A percentile compares a stretch with the other conserved stretches of the same genome.
phyloP scores from a whole-genome alignment of 2,797 vertebrate species.

The Coranthus polyacanthus region DNA sequence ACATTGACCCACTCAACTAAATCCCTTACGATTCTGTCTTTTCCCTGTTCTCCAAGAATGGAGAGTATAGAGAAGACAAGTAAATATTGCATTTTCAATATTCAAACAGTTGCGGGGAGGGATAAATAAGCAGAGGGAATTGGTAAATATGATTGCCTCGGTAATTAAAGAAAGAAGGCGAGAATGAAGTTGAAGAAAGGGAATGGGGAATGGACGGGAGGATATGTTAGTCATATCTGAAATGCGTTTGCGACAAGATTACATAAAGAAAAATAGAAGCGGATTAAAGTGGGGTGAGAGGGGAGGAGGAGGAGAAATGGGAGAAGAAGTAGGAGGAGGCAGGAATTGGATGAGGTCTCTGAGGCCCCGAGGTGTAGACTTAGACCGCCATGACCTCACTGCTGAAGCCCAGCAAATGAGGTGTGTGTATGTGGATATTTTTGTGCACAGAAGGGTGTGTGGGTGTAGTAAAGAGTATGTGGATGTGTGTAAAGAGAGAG shows the following conservation, averaged over 20 bases:
- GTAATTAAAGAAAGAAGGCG: conserved; percentile 80
- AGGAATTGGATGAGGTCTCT: conserved; percentile 69
- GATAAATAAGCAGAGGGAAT: conserved; percentile 74
- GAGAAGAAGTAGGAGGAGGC: conserved; percentile 50
- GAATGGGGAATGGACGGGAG: conserved; percentile 59
- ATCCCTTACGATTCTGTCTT: conserved; percentile 68
- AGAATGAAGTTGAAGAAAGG: conserved; percentile 60
- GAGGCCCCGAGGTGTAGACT: conserved; percentile 68
- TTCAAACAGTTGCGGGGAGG: conserved; percentile 78
- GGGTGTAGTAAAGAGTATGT: conserved; percentile 18
- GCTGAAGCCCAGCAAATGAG: conserved; percentile 51
- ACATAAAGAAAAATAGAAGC: conserved; percentile 72
- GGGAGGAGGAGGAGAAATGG: conserved; percentile 51
- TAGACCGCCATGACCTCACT: conserved; percentile 66
- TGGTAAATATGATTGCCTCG: conserved; percentile 79
- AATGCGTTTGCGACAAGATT: conserved; percentile 76
- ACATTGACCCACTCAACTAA: conserved; percentile 85
- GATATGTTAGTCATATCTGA: conserved; percentile 79
- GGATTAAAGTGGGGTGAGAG: conserved; percentile 66
- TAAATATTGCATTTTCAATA: conserved; percentile 78
- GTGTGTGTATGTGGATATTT: conserved; percentile 20
- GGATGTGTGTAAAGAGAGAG: conserved; percentile 18
- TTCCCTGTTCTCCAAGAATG: conserved; percentile 57
- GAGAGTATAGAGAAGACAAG: conserved; percentile 55
- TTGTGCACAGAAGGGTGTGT: conserved; percentile 33